Percentiles rank a stretch among this genome's conserved stretches.
Evolutionary conservation across 2,797 vertebrate species (phyloP).

Genomic region (Vespertilio murinus): DNA sequence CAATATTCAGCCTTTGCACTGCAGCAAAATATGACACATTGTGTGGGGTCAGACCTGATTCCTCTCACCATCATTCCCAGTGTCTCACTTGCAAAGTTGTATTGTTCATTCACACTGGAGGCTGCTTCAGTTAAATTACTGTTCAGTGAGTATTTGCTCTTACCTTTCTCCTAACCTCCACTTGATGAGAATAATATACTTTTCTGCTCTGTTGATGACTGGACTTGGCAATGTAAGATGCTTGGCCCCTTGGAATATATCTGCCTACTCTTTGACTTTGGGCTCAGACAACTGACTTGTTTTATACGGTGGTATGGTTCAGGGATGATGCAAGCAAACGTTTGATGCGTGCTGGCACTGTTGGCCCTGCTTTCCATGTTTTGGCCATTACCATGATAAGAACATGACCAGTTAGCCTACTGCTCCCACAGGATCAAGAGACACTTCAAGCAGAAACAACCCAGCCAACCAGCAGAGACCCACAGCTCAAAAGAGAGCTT

Average conservation of each 20-base stretch:
- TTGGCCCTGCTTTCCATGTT: not conserved
- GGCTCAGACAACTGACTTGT: not conserved
- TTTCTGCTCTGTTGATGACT: not conserved
- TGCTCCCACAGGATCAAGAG: not conserved
- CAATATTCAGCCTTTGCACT: not conserved
- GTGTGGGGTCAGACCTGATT: not conserved
- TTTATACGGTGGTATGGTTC: not conserved
- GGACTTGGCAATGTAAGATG: not conserved
- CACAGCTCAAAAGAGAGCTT: not conserved
- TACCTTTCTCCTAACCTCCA: too few relatives aligned
- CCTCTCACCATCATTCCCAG: not conserved
- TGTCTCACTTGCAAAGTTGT: not conserved
- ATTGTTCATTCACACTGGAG: not conserved
- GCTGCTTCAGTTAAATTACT: not conserved
- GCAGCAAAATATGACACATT: not conserved
- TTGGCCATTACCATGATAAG: not conserved
- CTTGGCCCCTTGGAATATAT: not conserved
- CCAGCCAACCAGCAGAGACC: not conserved
- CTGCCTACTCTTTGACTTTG: not conserved
- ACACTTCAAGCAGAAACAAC: not conserved
- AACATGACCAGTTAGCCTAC: not conserved
- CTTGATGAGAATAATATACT: not conserved
- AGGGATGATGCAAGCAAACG: not conserved
- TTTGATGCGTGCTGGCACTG: not conserved
- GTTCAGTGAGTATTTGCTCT: not conserved